Evolutionary conservation across 2,113 vertebrate genomes (phyloP), one percentile per base, ranked within the genome.

Genomic region (Takifugu flavidus): DNA sequence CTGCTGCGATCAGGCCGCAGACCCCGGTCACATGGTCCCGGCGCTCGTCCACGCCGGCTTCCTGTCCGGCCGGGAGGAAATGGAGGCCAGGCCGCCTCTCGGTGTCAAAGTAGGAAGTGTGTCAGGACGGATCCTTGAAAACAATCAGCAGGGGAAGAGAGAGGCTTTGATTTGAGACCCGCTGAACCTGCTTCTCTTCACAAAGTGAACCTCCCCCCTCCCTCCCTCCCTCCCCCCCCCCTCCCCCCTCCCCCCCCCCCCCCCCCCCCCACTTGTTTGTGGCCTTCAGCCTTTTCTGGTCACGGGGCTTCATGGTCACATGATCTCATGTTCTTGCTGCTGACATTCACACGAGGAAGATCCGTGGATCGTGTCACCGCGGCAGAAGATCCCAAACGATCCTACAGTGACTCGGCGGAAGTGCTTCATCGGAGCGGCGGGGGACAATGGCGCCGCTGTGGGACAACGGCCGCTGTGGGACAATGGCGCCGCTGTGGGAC

Each of bases 141-240:
- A 88, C 79, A 82, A 83, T 84, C 57, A 70, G 78, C 72, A 66
- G 54, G 42, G 89, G 89, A 90, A 89, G 86, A 79, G 76, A 80
- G 53, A 56, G 53, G 54, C 49, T 62, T 49, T n/a, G 53, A 63
- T 57, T 71, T 34, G n/a, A 65, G 47, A 65, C 59, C 55, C 54
- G 60, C 11, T 10, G 13, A 49, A 45, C 56, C 49, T 60, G 61
- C 63, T 71, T 67, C 34, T 39, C 34, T 39, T 6, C 34, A 39
- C 34, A 39, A 39, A 39, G 34, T 39, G 8, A 6, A 39, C 7
- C 8, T 2, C 11, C 11, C 8, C 4, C 2, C 34, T 10, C 34
- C 2, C 34, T 10, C 34, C 1, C 34, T 39, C 34, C 34, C 11
- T 10, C 1, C 34, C 11, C 34, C 11, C 34, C 7, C 34, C 11